Percentiles rank a stretch among this genome's conserved stretches.
Conservation (phyloP, 2,888 invertebrate genomes). For the Leptura quadrifasciata region DNA sequence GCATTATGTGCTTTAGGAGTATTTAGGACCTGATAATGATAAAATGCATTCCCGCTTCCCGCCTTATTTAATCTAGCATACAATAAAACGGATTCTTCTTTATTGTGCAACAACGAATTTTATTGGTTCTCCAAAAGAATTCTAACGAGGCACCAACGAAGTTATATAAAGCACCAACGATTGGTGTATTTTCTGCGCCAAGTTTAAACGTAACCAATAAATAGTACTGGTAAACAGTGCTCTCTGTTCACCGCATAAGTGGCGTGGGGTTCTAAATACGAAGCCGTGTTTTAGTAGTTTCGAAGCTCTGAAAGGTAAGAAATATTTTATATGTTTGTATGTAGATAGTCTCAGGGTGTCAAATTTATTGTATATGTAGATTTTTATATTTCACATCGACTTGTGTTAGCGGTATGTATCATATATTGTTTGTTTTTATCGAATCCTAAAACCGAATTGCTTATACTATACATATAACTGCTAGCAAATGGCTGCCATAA, state of each 20-base stretch:
- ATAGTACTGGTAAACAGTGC: conserved; percentile 66
- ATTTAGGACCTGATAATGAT: conserved; percentile 5
- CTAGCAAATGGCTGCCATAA: conserved; percentile 77
- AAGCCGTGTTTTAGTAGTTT: conserved; percentile 78
- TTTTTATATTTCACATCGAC: conserved; percentile 66
- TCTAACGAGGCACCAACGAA: conserved; percentile 76
- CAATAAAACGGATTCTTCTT: conserved; percentile 56
- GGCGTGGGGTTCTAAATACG: conserved; percentile 80
- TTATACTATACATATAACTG: conserved; percentile 72
- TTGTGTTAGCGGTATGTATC: conserved; percentile 60
- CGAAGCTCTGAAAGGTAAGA: conserved; percentile 78
- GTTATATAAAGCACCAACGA: conserved; percentile 72
- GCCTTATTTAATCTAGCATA: conserved; percentile 48
- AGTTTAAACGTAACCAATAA: conserved; percentile 78
- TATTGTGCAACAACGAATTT: conserved; percentile 69
- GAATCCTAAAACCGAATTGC: conserved; percentile 56
- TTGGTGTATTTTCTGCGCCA: conserved; percentile 78
- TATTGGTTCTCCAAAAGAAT: conserved; percentile 72
- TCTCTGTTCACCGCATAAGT: conserved; percentile 78
- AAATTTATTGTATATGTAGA: conserved; percentile 69
- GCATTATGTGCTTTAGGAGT: not conserved
- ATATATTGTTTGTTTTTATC: conserved; percentile 56
- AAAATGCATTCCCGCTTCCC: conserved; percentile 44
- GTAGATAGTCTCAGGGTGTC: conserved; percentile 75
- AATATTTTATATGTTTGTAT: conserved; percentile 76